These are phyloP conservation scores for Chaetogeoica ovagalla DNA, from an alignment of 2,888 invertebrate genomes.

Conservation along the genomic window DNA sequence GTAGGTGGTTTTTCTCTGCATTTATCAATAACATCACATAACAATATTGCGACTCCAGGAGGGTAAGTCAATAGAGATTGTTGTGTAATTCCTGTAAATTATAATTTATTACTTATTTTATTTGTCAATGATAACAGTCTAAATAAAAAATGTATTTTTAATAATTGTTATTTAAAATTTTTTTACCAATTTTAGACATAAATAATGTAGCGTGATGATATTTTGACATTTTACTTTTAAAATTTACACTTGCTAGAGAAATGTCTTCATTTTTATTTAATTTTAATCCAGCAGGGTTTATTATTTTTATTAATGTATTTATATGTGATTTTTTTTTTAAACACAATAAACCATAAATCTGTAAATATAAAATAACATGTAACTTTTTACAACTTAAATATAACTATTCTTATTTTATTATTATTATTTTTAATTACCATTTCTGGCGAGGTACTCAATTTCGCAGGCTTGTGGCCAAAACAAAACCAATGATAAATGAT, in stretches of 20 bases:
- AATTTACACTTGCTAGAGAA: not conserved
- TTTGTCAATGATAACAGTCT: not conserved
- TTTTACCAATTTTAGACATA: conserved; percentile 64
- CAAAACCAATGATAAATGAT: too few species aligned
- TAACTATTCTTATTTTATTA: too few species aligned
- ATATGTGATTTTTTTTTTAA: conserved; percentile 31
- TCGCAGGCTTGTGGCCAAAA: too few species aligned
- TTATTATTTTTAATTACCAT: too few species aligned
- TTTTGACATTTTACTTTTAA: conserved; percentile 28
- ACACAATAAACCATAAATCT: conserved; percentile 53
- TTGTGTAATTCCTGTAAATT: conserved; percentile 51
- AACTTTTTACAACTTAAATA: not conserved
- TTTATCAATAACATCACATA: conserved; percentile 71
- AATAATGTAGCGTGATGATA: conserved; percentile 61
- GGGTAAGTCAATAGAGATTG: conserved; percentile 54
- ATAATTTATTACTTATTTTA: not conserved
- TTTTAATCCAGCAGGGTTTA: conserved; percentile 36
- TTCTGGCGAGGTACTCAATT: too few species aligned
- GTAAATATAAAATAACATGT: not conserved
- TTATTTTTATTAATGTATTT: conserved; percentile 41
- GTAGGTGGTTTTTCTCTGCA: conserved; percentile 73
- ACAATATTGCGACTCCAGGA: conserved; percentile 68
- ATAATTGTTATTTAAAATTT: conserved; percentile 59
- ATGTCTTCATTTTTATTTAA: conserved; percentile 14
- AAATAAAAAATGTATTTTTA: not conserved